Evolutionary conservation across 2,113 vertebrate species (phyloP).

Genomic region (Scomber scombrus): DNA sequence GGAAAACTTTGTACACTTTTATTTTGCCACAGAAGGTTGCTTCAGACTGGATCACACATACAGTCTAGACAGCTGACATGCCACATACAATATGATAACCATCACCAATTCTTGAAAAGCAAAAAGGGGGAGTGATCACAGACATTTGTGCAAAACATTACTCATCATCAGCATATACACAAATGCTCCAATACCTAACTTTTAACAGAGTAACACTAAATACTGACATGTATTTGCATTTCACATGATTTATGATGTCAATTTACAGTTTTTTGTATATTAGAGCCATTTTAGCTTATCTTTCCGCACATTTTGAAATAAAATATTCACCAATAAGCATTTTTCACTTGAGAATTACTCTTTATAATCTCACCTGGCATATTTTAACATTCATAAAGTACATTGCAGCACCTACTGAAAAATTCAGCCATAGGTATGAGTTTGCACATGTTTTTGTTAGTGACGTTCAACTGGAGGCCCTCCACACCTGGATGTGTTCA

Average conservation of each 20-base stretch:
- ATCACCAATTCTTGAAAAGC: neutral
- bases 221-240: neutral
- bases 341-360: neutral
- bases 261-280: neutral
- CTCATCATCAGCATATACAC: neutral
- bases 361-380: neutral
- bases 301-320: neutral
- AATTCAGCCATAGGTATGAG: neutral
- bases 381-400: conserved; percentile 3
- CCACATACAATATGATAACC: neutral
- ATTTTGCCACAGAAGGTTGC: neutral
- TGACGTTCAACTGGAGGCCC: neutral
- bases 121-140: neutral
- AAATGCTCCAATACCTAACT: neutral
- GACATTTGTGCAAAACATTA: neutral
- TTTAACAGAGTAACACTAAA: neutral
- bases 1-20: conserved; percentile 11
- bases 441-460: neutral
- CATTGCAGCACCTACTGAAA: neutral
- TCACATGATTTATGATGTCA: neutral
- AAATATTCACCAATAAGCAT: no score
- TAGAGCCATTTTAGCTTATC: neutral
- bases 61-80: neutral
- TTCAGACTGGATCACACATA: no score
- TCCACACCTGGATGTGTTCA: conserved; percentile 3